A percentile compares a stretch with the other conserved stretches of the same genome.
These are phyloP conservation scores for Phytoseiulus persimilis DNA, from an alignment of 2,888 invertebrate genomes.

Conservation along the genomic window DNA sequence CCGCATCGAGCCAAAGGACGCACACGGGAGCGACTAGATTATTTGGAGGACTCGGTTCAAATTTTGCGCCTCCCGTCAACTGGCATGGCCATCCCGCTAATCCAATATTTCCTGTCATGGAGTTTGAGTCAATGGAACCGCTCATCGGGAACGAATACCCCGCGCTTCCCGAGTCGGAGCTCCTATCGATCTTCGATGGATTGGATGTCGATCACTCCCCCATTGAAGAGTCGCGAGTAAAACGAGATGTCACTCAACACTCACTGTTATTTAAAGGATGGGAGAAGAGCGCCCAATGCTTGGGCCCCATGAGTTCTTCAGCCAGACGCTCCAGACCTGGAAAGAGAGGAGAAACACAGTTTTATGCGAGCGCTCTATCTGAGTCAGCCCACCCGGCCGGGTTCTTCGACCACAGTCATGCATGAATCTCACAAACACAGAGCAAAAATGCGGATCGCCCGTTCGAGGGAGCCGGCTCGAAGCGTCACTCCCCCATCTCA, in stretches of 20 bases:
- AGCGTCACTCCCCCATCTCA: no score
- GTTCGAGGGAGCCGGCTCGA: no score
- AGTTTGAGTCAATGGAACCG: background rate
- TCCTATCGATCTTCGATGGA: background rate
- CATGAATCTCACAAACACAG: no score
- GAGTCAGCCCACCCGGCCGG: no score
- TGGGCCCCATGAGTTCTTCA: slow-evolving; percentile 46
- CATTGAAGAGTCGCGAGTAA: background rate
- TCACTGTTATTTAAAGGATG: background rate
- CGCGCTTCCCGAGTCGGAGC: background rate
- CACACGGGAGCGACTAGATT: background rate
- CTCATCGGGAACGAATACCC: background rate
- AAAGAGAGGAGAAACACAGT: slow-evolving; percentile 12
- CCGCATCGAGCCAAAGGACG: background rate
- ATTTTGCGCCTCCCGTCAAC: background rate
- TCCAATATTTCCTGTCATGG: background rate
- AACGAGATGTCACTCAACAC: background rate
- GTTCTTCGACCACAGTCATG: no score
- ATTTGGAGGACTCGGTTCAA: background rate
- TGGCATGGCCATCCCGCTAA: background rate
- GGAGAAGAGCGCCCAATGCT: slow-evolving; percentile 44
- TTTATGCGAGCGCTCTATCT: background rate
- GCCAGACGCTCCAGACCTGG: slow-evolving; percentile 47
- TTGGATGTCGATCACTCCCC: no score
- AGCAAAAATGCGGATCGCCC: no score